Conservation (phyloP, 2,113 vertebrate species). For the Pseudorectes ferrugineus region DNA sequence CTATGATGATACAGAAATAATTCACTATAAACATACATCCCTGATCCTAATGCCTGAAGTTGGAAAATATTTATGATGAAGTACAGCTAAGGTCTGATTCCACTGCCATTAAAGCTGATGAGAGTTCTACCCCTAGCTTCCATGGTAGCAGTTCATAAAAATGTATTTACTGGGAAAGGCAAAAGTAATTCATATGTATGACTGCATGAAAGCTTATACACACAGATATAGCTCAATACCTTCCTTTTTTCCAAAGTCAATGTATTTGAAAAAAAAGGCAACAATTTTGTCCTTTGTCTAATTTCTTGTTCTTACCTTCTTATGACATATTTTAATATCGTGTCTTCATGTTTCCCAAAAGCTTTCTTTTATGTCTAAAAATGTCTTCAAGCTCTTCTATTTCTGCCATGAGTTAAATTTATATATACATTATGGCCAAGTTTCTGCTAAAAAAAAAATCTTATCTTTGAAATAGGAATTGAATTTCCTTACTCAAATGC, state of each 20-base stretch:
- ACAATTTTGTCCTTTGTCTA: not conserved
- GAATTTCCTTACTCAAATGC: not conserved
- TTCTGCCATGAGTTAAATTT: not conserved
- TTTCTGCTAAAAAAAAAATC: accelerated
- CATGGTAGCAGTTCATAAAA: not conserved
- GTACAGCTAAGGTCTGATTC: not conserved
- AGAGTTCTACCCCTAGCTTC: not conserved
- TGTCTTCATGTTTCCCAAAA: not conserved
- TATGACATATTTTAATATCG: not conserved
- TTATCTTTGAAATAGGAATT: not conserved
- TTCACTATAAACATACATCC: not conserved
- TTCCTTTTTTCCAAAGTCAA: not conserved
- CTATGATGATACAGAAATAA: not conserved
- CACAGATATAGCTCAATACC: not conserved
- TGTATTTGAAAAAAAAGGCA: not conserved
- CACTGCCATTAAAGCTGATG: not conserved
- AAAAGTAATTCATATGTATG: conserved; percentile 17
- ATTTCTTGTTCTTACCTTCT: not conserved
- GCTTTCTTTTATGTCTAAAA: not conserved
- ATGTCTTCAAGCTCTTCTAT: not conserved
- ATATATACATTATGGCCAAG: not conserved
- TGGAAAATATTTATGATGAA: not conserved
- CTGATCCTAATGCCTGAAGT: not conserved
- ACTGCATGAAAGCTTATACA: not conserved
- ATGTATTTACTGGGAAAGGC: not conserved